Percentiles rank a stretch among this genome's conserved stretches.
Evolutionary conservation across 2,113 vertebrate species (phyloP).

Genomic region (Zosterops pallidus): DNA sequence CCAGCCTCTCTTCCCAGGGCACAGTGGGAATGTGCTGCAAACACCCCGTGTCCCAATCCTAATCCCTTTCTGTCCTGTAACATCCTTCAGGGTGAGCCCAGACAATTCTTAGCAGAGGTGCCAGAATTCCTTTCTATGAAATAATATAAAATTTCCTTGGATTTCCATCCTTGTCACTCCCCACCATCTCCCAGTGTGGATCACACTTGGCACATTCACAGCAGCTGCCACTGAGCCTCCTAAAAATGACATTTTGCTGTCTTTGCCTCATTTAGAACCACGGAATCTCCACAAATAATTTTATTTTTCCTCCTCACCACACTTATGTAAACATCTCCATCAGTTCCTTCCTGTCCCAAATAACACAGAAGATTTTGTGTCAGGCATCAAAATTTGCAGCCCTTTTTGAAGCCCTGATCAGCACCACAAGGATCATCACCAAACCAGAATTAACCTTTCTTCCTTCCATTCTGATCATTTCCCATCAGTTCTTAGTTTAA

Average conservation of each 20-base stretch:
- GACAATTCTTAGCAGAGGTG: background rate
- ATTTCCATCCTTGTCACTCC: background rate
- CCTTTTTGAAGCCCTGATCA: background rate
- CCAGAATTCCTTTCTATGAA: background rate
- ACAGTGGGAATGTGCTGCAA: background rate
- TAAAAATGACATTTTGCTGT: background rate
- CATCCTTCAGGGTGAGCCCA: background rate
- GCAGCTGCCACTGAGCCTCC: background rate
- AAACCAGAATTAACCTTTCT: background rate
- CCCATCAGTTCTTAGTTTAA: background rate
- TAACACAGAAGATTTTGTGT: background rate
- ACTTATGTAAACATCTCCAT: background rate
- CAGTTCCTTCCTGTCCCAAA: background rate
- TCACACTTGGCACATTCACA: background rate
- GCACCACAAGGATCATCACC: background rate
- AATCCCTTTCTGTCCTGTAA: background rate
- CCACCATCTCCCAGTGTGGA: background rate
- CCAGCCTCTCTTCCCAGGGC: background rate
- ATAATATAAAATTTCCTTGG: background rate
- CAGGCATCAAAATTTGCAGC: background rate
- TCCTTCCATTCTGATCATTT: background rate
- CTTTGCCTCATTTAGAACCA: background rate
- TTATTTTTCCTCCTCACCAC: background rate
- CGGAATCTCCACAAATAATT: background rate
- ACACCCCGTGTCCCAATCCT: background rate